A percentile compares a stretch with the other conserved stretches of the same genome.
These are phyloP conservation scores for Ctenomys sociabilis DNA, from an alignment of 2,113 vertebrate species.

Conservation along the genomic window DNA sequence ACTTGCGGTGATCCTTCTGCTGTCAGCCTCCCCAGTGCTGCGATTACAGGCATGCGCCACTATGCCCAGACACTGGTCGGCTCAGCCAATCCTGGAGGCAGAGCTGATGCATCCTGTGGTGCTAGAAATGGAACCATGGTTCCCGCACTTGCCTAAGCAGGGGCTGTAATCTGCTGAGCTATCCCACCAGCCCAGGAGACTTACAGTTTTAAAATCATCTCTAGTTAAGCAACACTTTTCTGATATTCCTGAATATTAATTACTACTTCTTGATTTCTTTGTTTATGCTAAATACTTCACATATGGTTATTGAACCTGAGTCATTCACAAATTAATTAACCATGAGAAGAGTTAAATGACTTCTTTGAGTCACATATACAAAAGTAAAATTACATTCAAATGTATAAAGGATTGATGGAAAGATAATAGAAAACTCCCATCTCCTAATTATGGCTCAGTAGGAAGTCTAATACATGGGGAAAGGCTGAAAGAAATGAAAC, in stretches of 20 bases:
- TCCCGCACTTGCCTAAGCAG: too few relatives aligned
- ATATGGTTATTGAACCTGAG: background rate
- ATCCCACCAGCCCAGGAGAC: background rate
- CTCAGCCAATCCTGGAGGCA: too few relatives aligned
- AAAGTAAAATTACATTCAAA: background rate
- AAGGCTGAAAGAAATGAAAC: background rate
- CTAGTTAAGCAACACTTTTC: background rate
- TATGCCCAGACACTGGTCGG: too few relatives aligned
- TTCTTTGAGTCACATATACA: background rate
- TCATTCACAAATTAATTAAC: constrained; percentile 24
- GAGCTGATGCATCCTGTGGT: too few relatives aligned
- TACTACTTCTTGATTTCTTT: background rate
- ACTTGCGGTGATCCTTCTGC: too few relatives aligned
- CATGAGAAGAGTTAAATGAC: background rate
- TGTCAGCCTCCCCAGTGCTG: too few relatives aligned
- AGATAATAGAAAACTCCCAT: background rate
- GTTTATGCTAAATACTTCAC: background rate
- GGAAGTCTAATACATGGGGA: background rate
- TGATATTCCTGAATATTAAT: background rate
- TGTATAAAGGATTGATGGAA: background rate
- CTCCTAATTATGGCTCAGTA: background rate
- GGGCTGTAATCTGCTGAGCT: too few relatives aligned
- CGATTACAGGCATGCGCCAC: too few relatives aligned
- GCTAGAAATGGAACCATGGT: too few relatives aligned
- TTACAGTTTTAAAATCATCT: background rate